Conservation (phyloP, 2,797 vertebrate species). For the Mionectes olivaceus region DNA sequence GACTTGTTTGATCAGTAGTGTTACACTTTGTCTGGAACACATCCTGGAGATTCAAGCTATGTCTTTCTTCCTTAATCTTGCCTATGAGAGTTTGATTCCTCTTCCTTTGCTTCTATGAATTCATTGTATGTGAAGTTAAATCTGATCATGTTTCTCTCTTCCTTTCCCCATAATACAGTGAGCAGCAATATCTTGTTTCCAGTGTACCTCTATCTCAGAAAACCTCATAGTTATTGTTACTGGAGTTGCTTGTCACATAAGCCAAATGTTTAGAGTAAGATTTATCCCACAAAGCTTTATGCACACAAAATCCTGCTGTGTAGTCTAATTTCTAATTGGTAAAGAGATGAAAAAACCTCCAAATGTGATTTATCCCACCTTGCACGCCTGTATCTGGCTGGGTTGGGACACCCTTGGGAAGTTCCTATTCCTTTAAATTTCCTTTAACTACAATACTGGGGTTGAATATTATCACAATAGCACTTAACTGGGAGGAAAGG, state of each 20-base stretch:
- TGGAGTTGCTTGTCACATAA: not conserved
- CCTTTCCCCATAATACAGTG: not conserved
- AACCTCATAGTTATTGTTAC: not conserved
- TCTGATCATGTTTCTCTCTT: not conserved
- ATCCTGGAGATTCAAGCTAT: not conserved
- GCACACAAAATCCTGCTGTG: not conserved
- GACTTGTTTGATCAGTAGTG: not conserved
- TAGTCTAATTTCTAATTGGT: conserved; percentile 6
- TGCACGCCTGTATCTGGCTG: fast-evolving
- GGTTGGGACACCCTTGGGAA: not conserved
- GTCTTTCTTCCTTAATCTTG: not conserved
- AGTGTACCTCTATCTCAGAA: not conserved
- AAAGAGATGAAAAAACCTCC: not conserved
- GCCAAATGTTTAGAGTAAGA: not conserved
- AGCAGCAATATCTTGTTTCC: not conserved
- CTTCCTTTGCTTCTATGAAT: not conserved
- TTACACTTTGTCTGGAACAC: not conserved
- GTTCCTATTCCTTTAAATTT: conserved; percentile 9
- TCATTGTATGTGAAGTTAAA: not conserved
- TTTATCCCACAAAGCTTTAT: conserved; percentile 6
- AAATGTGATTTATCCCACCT: not conserved
- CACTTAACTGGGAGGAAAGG: not conserved
- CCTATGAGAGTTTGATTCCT: not conserved
- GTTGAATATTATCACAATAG: not conserved
- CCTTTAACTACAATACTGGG: not conserved